Conservation (phyloP, 2,797 vertebrate genomes). For the Cyclura pinguis region DNA sequence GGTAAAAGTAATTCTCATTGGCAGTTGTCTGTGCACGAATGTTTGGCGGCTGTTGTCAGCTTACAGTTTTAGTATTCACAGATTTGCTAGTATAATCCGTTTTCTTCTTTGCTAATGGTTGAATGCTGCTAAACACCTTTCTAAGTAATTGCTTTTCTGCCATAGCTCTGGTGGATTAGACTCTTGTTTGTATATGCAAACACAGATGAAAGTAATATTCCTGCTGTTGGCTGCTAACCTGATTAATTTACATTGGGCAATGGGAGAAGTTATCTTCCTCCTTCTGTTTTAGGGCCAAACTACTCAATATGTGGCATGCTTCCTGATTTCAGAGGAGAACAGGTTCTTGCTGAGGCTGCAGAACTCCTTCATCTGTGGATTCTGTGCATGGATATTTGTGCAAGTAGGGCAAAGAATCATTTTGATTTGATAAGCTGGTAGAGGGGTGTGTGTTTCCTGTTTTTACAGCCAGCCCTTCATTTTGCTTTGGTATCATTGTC, state of each 20-base stretch:
- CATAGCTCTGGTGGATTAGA: slow-evolving; percentile 16
- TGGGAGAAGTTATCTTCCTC: neutral
- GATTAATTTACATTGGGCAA: neutral
- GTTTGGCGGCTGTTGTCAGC: slow-evolving; percentile 25
- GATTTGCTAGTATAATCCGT: neutral
- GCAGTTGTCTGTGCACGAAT: neutral
- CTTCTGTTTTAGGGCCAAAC: neutral
- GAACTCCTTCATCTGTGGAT: neutral
- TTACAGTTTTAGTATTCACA: slow-evolving; percentile 34
- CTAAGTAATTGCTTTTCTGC: slow-evolving; percentile 38
- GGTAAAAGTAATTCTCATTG: slow-evolving; percentile 42
- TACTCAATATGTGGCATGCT: neutral
- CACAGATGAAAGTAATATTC: slow-evolving; percentile 11
- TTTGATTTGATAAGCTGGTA: neutral
- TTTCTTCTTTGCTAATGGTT: slow-evolving; percentile 49
- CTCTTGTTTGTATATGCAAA: neutral
- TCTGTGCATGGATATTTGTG: neutral
- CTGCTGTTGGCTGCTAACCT: slow-evolving; percentile 1
- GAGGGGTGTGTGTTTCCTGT: neutral
- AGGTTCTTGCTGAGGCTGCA: neutral
- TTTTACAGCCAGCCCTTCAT: neutral
- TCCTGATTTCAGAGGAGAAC: neutral
- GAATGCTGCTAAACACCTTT: slow-evolving; percentile 47
- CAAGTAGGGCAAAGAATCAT: neutral
- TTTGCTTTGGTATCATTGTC: neutral